Percentiles rank a stretch among this genome's conserved stretches.
Evolutionary conservation across 2,113 vertebrate genomes (phyloP).

Genomic region (Pleuronectes platessa): DNA sequence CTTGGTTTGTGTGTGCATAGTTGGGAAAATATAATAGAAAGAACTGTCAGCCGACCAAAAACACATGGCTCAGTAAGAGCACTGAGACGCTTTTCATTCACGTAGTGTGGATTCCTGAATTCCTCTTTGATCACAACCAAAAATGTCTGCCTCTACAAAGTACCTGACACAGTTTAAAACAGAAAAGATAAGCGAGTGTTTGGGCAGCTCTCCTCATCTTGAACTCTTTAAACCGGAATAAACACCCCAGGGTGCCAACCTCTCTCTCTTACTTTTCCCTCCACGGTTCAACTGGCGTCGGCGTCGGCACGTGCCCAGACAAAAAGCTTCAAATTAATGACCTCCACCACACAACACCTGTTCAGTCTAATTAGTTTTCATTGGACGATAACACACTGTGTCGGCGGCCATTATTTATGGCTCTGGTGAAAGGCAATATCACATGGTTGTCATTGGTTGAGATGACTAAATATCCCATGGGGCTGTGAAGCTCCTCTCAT

Average conservation of each 20-base stretch:
- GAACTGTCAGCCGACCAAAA: neutral
- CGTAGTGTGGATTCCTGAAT: neutral
- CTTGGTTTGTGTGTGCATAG: slow-evolving; percentile 5
- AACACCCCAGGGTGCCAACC: slow-evolving; percentile 13
- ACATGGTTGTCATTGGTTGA: slow-evolving; percentile 58
- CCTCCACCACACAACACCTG: slow-evolving; percentile 79
- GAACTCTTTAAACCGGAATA: slow-evolving; percentile 15
- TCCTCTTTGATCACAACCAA: neutral
- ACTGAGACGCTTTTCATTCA: too few species aligned
- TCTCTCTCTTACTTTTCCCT: slow-evolving; percentile 42
- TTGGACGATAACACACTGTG: slow-evolving; percentile 63
- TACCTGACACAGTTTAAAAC: neutral
- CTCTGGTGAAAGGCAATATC: slow-evolving; percentile 58
- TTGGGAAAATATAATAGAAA: too few species aligned
- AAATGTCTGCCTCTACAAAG: neutral
- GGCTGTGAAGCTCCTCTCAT: slow-evolving; percentile 35
- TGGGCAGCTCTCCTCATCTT: neutral
- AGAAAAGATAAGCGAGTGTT: too few species aligned
- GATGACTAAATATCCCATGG: slow-evolving; percentile 54
- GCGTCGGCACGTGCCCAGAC: slow-evolving; percentile 42
- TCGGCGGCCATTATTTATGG: slow-evolving; percentile 68
- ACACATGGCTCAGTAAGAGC: neutral
- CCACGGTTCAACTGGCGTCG: slow-evolving; percentile 34
- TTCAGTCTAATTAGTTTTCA: slow-evolving; percentile 77
- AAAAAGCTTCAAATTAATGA: slow-evolving; percentile 69